Base-by-base conservation (phyloP, 2,888 invertebrate species). In the Agrotis segetum region DNA sequence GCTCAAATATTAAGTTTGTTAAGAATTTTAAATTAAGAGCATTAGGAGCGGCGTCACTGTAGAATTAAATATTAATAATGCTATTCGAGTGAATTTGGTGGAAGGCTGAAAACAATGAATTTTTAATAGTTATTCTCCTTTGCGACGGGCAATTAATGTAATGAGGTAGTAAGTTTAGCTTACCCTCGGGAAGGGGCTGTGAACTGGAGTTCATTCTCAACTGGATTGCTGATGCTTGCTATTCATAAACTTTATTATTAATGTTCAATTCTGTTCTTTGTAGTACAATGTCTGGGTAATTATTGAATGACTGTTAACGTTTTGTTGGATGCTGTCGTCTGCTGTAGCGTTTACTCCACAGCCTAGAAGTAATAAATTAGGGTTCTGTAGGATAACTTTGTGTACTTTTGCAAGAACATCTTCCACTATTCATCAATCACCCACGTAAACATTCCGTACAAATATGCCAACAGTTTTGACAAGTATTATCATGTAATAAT, bases 1-100 rank as follows among this genome's bases (percentile, higher is more conserved):
- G 87, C 89, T 95, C 92, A 94, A 96, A 95, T 96, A 95, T 95
- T 94, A 95, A 95, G 92, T 95, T 95, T 91, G 89, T 90, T 92
- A 92, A 94, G 94, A 95, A 95, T 95, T 95, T 95, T 92, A 96
- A 95, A 95, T 95, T 92, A 92, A 86, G 90, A 91, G 88, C 90
- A 93, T 94, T 94, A 95, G 92, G 91, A 89, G 88, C 87, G 92
- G 92, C 91, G 91, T 93, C 93, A 93, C 89, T 87, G 90, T 86
- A 84, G 87, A 92, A 93, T 96, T 93, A 93, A 95, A 94, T 95
- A 95, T 95, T 95, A 93, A 96, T 93, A 94, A 92, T 89, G 90
- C 90, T 93, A 93, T 93, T 87, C 90, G 84, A 88, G 88, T 84
- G 85, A 92, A 92, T 89, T 93, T 88, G 86, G 89, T 83, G 82